Conservation (phyloP, 2,113 vertebrate genomes). For the Mesocricetus auratus region DNA sequence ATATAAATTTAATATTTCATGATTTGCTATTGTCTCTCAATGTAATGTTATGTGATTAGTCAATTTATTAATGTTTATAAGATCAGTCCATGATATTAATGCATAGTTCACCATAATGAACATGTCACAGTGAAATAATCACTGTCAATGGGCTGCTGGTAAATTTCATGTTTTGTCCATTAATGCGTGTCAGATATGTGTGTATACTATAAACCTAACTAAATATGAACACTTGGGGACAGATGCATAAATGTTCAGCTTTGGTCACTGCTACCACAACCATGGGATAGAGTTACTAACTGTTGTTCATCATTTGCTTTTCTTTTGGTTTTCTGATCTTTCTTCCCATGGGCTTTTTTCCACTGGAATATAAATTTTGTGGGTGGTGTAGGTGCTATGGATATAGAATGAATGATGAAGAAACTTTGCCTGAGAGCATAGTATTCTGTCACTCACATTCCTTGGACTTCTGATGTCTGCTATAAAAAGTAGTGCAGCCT, state of each 20-base stretch:
- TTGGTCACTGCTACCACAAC: neutral
- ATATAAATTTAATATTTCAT: neutral
- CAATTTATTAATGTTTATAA: neutral
- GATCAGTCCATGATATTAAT: neutral
- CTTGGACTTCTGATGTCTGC: neutral
- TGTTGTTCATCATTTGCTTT: neutral
- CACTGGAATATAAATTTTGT: neutral
- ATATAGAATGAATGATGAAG: neutral
- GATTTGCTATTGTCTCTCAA: neutral
- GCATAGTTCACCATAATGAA: neutral
- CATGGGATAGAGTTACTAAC: accelerated
- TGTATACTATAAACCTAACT: neutral
- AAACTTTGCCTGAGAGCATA: neutral
- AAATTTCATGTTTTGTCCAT: neutral
- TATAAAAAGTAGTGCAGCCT: neutral
- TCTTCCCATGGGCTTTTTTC: neutral
- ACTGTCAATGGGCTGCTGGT: neutral
- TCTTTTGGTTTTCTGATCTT: neutral
- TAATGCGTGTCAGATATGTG: neutral
- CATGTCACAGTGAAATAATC: neutral
- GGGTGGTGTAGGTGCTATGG: neutral
- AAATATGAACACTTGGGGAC: neutral
- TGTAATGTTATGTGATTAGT: neutral
- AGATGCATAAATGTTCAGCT: neutral
- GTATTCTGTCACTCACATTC: neutral